Percentiles rank a stretch among this genome's conserved stretches.
Evolutionary conservation across 1,140 invertebrate species (phyloP).

Genomic region (Ips nitidus): DNA sequence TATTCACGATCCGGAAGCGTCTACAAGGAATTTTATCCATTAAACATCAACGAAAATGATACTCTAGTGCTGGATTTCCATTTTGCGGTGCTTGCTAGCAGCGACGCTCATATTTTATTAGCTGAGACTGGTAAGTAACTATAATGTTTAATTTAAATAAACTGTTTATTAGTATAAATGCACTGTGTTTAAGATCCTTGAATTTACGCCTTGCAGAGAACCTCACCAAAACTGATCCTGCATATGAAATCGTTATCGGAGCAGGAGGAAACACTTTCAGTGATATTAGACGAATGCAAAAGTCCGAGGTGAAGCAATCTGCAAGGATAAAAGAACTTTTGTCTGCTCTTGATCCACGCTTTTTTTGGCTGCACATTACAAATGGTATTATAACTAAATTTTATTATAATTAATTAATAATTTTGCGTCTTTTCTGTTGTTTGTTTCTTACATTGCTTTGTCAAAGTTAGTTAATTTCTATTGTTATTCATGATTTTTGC

Average conservation of each 20-base stretch:
- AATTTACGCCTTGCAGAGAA: slow-evolving; percentile 35
- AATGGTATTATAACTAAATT: slow-evolving; percentile 50
- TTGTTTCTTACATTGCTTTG: too few species aligned
- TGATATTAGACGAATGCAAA: slow-evolving; percentile 59
- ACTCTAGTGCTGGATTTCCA: slow-evolving; percentile 57
- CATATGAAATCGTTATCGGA: slow-evolving; percentile 66
- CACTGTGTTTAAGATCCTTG: neutral
- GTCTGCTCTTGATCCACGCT: slow-evolving; percentile 55
- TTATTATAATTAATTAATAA: slow-evolving; percentile 4
- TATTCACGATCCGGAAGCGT: slow-evolving; percentile 53
- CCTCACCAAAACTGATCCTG: slow-evolving; percentile 52
- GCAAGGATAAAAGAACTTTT: slow-evolving; percentile 55
- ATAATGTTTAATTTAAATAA: too few species aligned
- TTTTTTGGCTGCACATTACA: slow-evolving; percentile 60
- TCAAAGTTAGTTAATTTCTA: too few species aligned
- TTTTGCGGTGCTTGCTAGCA: slow-evolving; percentile 58
- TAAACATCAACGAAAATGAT: slow-evolving; percentile 34
- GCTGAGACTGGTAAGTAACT: slow-evolving; percentile 48
- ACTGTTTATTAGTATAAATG: too few species aligned
- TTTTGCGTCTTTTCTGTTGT: too few species aligned
- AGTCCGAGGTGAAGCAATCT: slow-evolving; percentile 55
- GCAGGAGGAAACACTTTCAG: slow-evolving; percentile 62
- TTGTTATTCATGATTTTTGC: too few species aligned
- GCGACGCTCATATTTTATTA: slow-evolving; percentile 63
- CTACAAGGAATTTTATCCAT: slow-evolving; percentile 55